phyloP scores from a whole-genome alignment of 1,140 invertebrate species.

The Drosophila rhopaloa region DNA sequence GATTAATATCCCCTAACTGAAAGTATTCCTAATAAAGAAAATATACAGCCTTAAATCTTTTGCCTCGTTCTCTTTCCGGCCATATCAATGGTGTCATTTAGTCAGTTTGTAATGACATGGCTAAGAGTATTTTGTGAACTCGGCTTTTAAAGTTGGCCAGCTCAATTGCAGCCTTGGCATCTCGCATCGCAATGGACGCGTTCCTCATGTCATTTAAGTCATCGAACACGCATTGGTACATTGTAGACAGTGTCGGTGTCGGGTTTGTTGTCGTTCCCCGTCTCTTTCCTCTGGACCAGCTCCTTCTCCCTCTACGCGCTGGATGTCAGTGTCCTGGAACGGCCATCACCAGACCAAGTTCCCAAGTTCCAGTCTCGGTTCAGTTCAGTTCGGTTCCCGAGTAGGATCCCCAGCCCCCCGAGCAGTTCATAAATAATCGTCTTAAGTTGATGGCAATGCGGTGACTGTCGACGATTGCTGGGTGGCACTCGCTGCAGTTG shows the following conservation, averaged over 20 bases:
- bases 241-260: constrained; percentile 67
- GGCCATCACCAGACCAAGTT: constrained; percentile 49
- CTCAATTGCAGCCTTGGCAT: constrained; percentile 42
- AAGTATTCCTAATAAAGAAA: constrained; percentile 1
- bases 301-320: constrained; percentile 11
- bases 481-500: constrained; percentile 49
- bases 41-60: background rate
- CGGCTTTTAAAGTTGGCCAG: constrained; percentile 30
- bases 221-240: constrained; percentile 84
- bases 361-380: constrained; percentile 11
- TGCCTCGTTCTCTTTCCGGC: background rate
- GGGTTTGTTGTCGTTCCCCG: constrained; percentile 33
- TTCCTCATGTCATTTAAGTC: constrained; percentile 80
- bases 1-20: too few species aligned
- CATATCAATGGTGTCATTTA: constrained; percentile 59
- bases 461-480: constrained; percentile 59
- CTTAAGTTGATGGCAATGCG: constrained; percentile 80
- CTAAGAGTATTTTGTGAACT: constrained; percentile 79
- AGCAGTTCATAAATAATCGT: constrained; percentile 84
- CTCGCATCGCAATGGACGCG: constrained; percentile 45
- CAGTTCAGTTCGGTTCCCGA: background rate
- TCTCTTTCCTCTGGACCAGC: constrained; percentile 1
- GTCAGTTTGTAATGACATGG: constrained; percentile 78
- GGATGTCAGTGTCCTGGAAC: constrained; percentile 76
- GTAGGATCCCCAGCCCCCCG: constrained; percentile 20